Conservation (phyloP, 2,113 vertebrate genomes). For the Corydoras maculifer region DNA sequence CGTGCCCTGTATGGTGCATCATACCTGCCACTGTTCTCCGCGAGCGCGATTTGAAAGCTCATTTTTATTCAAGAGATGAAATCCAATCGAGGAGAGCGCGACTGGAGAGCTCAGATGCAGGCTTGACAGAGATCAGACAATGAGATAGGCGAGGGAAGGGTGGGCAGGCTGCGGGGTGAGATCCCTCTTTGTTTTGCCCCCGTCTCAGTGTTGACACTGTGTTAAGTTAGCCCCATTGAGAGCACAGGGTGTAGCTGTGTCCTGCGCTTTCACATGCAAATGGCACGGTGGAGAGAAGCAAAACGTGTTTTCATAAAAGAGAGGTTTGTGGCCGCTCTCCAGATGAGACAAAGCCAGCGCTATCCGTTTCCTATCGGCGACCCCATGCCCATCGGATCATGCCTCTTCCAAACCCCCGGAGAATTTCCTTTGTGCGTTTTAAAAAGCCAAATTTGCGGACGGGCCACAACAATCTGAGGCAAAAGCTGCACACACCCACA, state of each 20-base stretch:
- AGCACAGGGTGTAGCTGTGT: conserved; percentile 61
- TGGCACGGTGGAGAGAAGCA: conserved; percentile 31
- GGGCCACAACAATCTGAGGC: conserved; percentile 17
- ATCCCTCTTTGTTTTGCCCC: conserved; percentile 56
- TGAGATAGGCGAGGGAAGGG: conserved; percentile 19
- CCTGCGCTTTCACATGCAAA: conserved; percentile 78
- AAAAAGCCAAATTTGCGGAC: conserved; percentile 25
- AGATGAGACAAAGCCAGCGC: conserved; percentile 47
- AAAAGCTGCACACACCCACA: conserved; percentile 1
- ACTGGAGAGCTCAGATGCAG: conserved; percentile 28
- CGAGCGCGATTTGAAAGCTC: conserved; percentile 14
- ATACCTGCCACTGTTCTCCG: conserved; percentile 29
- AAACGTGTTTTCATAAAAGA: conserved; percentile 67
- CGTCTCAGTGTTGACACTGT: conserved; percentile 46
- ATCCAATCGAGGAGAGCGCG: conserved; percentile 15
- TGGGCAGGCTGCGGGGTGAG: conserved; percentile 29
- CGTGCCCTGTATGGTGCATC: conserved; percentile 1
- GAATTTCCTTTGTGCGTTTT: conserved; percentile 31
- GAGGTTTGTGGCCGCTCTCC: conserved; percentile 63
- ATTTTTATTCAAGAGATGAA: conserved; percentile 27
- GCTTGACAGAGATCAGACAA: conserved; percentile 39
- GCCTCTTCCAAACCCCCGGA: conserved; percentile 23
- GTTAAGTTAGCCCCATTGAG: conserved; percentile 55
- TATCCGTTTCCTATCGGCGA: conserved; percentile 29
- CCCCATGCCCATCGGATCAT: conserved; percentile 28